These are phyloP conservation scores for Drosophila gunungcola DNA, from an alignment of 1,140 invertebrate species.

Conservation along the genomic window DNA sequence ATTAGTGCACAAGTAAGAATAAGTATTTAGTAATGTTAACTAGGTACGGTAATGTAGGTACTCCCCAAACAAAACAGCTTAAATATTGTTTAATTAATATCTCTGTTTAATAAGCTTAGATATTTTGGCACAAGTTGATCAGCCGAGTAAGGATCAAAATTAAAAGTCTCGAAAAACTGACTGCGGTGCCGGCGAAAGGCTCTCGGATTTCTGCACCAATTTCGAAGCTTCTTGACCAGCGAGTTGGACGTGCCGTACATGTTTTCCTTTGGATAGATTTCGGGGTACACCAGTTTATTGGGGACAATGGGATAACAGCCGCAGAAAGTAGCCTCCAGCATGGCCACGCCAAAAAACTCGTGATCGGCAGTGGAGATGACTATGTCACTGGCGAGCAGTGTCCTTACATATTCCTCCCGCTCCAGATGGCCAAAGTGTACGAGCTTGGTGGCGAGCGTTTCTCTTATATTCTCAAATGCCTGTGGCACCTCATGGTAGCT, in stretches of 20 bases:
- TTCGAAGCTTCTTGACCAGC: constrained; percentile 86
- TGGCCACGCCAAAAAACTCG: constrained; percentile 91
- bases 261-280: constrained; percentile 89
- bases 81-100: neutral
- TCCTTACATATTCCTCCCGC: constrained; percentile 87
- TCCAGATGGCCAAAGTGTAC: constrained; percentile 87
- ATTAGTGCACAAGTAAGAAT: no score
- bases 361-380: constrained; percentile 91
- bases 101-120: constrained; percentile 50
- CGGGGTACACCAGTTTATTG: constrained; percentile 90
- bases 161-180: constrained; percentile 77
- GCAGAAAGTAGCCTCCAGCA: constrained; percentile 89
- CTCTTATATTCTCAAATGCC: constrained; percentile 86
- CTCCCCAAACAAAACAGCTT: no score
- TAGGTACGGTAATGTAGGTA: no score
- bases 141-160: constrained; percentile 74
- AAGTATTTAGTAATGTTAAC: no score
- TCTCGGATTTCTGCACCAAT: constrained; percentile 85
- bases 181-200: constrained; percentile 73
- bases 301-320: constrained; percentile 90
- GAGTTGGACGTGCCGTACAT: constrained; percentile 87
- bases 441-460: constrained; percentile 86
- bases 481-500: constrained; percentile 85
- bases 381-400: constrained; percentile 87
- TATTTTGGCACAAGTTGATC: constrained; percentile 75